These are phyloP conservation scores for Crossaster papposus DNA, from an alignment of 53 echinoderm and acorn worm species.

Conservation along the genomic window DNA sequence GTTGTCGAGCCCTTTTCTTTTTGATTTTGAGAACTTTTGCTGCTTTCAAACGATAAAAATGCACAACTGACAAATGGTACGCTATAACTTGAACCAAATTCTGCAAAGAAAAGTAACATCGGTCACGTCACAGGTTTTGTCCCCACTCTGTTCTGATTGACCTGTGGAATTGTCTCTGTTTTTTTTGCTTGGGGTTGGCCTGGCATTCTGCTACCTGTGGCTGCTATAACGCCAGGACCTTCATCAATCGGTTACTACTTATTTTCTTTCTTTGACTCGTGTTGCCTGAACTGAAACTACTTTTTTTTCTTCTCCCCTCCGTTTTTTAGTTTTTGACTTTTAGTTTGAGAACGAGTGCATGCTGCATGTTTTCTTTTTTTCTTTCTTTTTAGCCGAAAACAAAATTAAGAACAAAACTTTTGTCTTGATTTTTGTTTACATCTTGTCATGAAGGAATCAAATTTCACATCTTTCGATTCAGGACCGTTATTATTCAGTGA, in stretches of 20 bases:
- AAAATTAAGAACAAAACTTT: neutral
- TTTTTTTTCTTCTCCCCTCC: neutral
- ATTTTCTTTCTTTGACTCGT: conserved; percentile 59
- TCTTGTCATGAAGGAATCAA: too few species aligned
- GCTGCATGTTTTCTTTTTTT: conserved; percentile 38
- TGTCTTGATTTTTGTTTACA: too few species aligned
- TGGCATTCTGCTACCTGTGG: conserved; percentile 49
- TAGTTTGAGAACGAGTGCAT: conserved; percentile 24
- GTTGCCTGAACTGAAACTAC: conserved; percentile 30
- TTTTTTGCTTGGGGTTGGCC: conserved; percentile 60
- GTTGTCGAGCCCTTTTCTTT: too few species aligned
- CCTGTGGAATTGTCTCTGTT: conserved; percentile 49
- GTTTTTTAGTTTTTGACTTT: neutral
- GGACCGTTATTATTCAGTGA: too few species aligned
- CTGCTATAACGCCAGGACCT: conserved; percentile 64
- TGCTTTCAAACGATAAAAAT: too few species aligned
- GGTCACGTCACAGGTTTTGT: conserved; percentile 4
- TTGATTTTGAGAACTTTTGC: too few species aligned
- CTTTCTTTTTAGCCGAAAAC: neutral
- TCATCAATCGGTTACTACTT: conserved; percentile 70
- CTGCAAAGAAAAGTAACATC: conserved; percentile 15
- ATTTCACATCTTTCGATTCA: too few species aligned
- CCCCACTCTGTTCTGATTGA: conserved; percentile 27
- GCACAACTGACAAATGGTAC: too few species aligned
- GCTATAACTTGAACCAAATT: neutral